Base-by-base conservation (phyloP, 2,797 vertebrate species). In the Rallus crepitans region DNA sequence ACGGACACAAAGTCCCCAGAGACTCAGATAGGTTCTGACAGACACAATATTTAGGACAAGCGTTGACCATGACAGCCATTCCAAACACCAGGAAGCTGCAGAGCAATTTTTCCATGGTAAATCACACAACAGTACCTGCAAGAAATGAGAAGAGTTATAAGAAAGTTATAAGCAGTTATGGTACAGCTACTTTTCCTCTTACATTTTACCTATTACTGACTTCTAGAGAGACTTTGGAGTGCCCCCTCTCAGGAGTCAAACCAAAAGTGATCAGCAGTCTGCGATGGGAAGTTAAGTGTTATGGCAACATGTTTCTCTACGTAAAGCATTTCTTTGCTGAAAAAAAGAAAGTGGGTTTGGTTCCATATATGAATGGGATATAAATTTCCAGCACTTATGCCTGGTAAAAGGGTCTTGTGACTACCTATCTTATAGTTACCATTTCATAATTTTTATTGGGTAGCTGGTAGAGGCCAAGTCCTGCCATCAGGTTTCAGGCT, bases 21-120 rank as follows among this genome's bases (percentile, higher is more conserved):
- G 99, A 99, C 97, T 99, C 99, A 30, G 99, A 99, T 69, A 99
- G 98, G 97, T 99, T 99, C 98, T 99, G 99, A 97, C 99, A 99
- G 96, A 99, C 98, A 81, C 99, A 99, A 75, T 99, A 99, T 98
- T 99, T 99, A 94, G 99, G 99, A 98, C 99, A 99, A 97, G 99
- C 99, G 15, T 98, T 98, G 95, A 98, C 99, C 89, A 97, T 98
- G 37, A 98, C 97, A 96, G 98, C 98, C 97, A 99, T 99, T 99
- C 99, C 99, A 98, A 99, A 98, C 84, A 99, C 98, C 98, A 99
- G 98, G 98, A 99, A 98, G 97, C 99, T 96, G 96, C 98, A 98
- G 98, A 99, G 98, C 98, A 99, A 98, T 98, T 99, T 99, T 99
- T 99, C 99, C 99, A 99, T 99, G 98, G 98, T 99, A 99, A 98